phyloP scores from a whole-genome alignment of 2,113 vertebrate genomes.

The Ceyx melanurus region DNA sequence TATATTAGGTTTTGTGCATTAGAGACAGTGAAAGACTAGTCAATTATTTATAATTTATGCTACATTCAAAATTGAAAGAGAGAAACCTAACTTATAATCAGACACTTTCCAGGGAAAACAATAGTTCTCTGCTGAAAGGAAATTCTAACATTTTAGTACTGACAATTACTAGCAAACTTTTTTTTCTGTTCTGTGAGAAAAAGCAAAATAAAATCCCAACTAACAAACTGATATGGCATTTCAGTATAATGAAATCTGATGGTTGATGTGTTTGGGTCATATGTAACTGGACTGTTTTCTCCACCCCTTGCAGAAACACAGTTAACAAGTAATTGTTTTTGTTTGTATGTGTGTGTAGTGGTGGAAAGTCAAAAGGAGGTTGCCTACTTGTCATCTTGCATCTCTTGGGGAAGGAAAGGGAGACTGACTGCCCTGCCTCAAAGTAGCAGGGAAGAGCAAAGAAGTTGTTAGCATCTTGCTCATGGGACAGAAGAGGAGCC shows the following conservation, averaged over 20 bases:
- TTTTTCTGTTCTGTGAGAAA: background rate
- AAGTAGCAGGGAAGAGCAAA: background rate
- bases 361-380: background rate
- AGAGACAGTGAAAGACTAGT: background rate
- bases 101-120: constrained; percentile 1
- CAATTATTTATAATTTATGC: constrained; percentile 46
- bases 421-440: background rate
- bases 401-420: background rate
- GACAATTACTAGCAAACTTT: background rate
- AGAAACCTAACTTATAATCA: constrained; percentile 38
- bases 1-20: background rate
- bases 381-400: background rate
- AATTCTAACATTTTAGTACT: background rate
- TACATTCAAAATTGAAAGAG: background rate
- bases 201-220: background rate
- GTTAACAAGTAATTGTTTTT: background rate
- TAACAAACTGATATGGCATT: background rate
- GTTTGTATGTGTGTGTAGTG: background rate
- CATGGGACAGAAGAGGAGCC: background rate
- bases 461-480: background rate
- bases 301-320: background rate
- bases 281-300: background rate
- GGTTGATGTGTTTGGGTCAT: background rate
- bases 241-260: background rate
- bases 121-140: background rate